Base-by-base conservation (phyloP, 2,113 vertebrate species). In the Thamnophis sirtalis region DNA sequence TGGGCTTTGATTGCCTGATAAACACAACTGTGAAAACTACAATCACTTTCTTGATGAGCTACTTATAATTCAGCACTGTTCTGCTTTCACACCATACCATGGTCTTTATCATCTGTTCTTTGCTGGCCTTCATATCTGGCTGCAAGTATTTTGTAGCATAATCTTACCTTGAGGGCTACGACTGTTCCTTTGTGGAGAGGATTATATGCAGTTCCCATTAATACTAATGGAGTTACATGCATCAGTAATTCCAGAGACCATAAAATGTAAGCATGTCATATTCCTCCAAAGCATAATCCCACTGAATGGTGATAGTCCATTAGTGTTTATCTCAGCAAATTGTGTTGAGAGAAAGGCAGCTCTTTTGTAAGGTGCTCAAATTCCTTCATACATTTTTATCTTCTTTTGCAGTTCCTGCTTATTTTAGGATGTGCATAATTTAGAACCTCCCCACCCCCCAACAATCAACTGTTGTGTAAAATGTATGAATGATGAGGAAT, bases 221-320 rank as follows among this genome's bases (percentile, higher is more conserved):
- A 88, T 91, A 53, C 63, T 84, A 92, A 93, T 91, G 63, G 89
- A 84, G 86, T 93, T 91, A 91, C 21, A 87, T 93, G 84, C 84
- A 50, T 93, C 51, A 19, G 50, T 80, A 87, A 53, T 50, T 73
- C 50, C 3, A 80, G 38, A 93, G 24, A 80, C 26, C n/a, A 87
- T 93, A 87, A 93, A 90, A 87, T 87, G 85, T 87, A 53, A 33
- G 19, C 56, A 90, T 56, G 49, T 89, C 48, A 86, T 15, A 86
- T 22, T 89, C 48, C 84, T 87, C 84, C 58, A 73, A 87, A 93
- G 21, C 51, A 10, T 91, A 93, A 91, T 91, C 63, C 89, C 54
- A 93, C 80, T 88, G 89, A 91, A 91, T 58, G 43, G 89, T 53
- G 43, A 84, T 51, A 63, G 89, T 90, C 56, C 85, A 93, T 84